These are phyloP conservation scores for Lineus longissimus DNA, from an alignment of 1,140 invertebrate species.

Conservation along the genomic window DNA sequence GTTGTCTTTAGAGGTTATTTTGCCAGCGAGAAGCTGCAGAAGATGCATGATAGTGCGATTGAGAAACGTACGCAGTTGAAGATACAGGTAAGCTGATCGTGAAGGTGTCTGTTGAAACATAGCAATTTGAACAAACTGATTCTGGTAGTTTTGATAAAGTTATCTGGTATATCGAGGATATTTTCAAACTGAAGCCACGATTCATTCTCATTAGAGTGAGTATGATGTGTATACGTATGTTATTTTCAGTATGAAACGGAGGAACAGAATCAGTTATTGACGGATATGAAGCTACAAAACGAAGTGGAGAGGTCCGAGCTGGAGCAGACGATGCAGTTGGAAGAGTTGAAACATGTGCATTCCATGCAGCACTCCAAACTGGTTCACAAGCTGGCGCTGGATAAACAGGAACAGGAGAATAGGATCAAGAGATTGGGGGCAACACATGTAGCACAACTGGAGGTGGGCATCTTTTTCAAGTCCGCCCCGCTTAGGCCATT, in stretches of 20 bases:
- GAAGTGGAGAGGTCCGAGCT: conserved; percentile 38
- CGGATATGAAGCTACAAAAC: conserved; percentile 39
- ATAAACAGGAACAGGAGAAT: neutral
- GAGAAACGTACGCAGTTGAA: conserved; percentile 42
- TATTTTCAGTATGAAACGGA: conserved; percentile 32
- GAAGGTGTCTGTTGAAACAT: too few species aligned
- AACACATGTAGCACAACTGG: neutral
- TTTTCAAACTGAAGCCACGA: neutral
- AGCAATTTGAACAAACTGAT: conserved; percentile 6
- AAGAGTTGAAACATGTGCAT: neutral
- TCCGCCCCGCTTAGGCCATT: too few species aligned
- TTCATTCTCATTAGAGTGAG: neutral
- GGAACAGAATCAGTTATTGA: conserved; percentile 40
- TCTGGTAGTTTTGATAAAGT: neutral
- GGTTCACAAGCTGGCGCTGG: neutral
- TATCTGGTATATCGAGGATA: neutral
- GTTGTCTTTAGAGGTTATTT: conserved; percentile 50
- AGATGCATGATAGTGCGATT: conserved; percentile 44
- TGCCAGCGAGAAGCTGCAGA: conserved; percentile 44
- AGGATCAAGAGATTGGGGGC: neutral
- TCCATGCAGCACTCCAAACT: neutral
- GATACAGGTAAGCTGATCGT: conserved; percentile 32
- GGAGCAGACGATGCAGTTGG: conserved; percentile 18
- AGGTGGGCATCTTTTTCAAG: neutral
- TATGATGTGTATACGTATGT: neutral